Evolutionary conservation across 2,797 vertebrate genomes (phyloP).

Genomic region (Dipus sagitta): DNA sequence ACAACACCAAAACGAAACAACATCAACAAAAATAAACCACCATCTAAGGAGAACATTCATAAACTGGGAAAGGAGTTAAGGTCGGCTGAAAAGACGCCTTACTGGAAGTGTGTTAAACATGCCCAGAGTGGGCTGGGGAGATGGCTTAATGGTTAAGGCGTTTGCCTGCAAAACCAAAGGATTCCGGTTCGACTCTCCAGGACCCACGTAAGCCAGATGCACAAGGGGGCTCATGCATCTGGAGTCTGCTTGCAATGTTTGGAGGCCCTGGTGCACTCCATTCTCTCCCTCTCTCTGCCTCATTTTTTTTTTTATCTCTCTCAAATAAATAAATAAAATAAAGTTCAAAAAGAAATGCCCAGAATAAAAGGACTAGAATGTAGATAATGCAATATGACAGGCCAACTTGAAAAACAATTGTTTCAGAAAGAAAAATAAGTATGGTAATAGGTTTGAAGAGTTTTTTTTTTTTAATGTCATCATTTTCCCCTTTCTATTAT

Average conservation of each 20-base stretch:
- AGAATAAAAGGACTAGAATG: not conserved
- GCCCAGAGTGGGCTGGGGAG: not conserved
- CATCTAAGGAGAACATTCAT: not conserved
- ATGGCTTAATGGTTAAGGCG: no score
- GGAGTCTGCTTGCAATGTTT: not conserved
- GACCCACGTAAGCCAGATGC: no score
- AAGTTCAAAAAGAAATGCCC: not conserved
- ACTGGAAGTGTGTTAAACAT: not conserved
- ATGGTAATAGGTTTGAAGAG: not conserved
- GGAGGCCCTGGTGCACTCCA: no score
- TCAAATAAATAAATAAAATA: no score
- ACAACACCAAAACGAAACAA: not conserved
- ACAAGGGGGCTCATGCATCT: no score
- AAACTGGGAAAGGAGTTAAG: not conserved
- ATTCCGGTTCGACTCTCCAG: no score
- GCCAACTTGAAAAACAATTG: not conserved
- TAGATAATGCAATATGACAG: not conserved
- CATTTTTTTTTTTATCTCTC: no score
- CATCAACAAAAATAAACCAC: not conserved
- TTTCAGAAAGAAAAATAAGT: slow-evolving; percentile 40
- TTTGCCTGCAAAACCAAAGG: no score
- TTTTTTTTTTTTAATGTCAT: not conserved
- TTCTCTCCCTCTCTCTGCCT: no score
- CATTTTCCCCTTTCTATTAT: no score
- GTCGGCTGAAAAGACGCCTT: not conserved